Evolutionary conservation across 2,888 invertebrate genomes (phyloP), one percentile per base, ranked within the genome.

Genomic region (Catotricha subobsoleta): DNA sequence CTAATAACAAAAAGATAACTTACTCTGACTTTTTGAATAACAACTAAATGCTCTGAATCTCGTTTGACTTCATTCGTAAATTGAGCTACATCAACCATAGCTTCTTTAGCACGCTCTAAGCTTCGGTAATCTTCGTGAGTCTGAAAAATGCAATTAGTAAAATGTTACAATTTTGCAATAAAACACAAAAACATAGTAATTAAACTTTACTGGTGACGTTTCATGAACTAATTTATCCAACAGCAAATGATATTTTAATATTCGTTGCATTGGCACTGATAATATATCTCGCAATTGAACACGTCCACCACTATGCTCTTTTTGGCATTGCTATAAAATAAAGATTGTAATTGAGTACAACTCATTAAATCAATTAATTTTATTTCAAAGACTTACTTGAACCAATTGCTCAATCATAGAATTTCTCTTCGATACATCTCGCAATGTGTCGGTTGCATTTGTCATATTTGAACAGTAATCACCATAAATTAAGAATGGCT

Each of bases 11-110:
- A n/a, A n/a, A 52, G 54, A 40, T 64, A 61, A 47, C 60, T 65
- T 50, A 76, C 74, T 68, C 92, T 86, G 40, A 97, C 82, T 65
- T 91, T 87, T 48, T 78, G 75, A 50, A 97, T 84, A 45, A 94
- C 75, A 48, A 81, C 78, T 43, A 94, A 67, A 48, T 87, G 86
- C 59, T 97, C 97, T 42, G 87, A 87, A 64, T 98, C 98, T 41
- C 97, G 68, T 53, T 94, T 95, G 40, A 94, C 90, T 67, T 98
- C 98, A 61, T 98, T 98, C 46, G 97, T 91, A 61, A 90, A 98
- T 54, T 90, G 81, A 3, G 94, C 90, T 27, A 97, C 81, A 62
- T 97, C 95, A 47, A 88, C 76, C 94, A 95, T 95, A 35, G 88
- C 86, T 59, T 94, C 91, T 51, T 90, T 77, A 23, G 95, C 92